Evolutionary conservation across 2,888 invertebrate genomes (phyloP).

Genomic region (Ctena decussata): DNA sequence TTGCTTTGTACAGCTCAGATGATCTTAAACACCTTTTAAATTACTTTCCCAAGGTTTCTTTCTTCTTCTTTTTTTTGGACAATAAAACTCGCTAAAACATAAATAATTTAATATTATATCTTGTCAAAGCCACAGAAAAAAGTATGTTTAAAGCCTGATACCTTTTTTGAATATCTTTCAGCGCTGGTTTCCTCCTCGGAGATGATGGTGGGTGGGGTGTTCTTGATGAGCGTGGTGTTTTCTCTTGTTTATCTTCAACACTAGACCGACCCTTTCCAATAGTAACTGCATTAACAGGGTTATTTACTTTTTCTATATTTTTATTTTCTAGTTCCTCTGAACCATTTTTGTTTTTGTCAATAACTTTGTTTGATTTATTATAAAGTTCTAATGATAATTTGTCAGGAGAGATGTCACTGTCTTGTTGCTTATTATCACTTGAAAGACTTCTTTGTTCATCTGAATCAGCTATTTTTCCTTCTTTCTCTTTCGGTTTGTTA

Average conservation of each 20-base stretch:
- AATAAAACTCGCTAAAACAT: no score
- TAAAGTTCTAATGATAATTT: background rate
- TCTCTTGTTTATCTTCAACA: background rate
- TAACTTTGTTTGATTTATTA: background rate
- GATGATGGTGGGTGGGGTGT: conserved; percentile 36
- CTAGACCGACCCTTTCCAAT: background rate
- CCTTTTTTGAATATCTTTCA: conserved; percentile 28
- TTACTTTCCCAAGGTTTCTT: no score
- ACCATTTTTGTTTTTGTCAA: background rate
- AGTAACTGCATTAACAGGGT: background rate
- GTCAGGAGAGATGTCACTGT: no score
- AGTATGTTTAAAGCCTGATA: conserved; percentile 24
- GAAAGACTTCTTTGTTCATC: no score
- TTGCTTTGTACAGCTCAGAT: no score
- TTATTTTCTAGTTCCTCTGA: background rate
- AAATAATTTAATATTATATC: no score
- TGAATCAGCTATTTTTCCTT: no score
- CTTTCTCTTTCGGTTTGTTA: background rate
- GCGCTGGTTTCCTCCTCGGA: conserved; percentile 24
- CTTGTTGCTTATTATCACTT: no score
- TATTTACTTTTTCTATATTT: background rate
- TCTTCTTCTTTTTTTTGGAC: no score
- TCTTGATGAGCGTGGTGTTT: conserved; percentile 12
- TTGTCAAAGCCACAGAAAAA: background rate
- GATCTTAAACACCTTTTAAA: no score